Evolutionary conservation across 23 tunicate genomes (phyloP).

Genomic region (Botrylloides violaceus): DNA sequence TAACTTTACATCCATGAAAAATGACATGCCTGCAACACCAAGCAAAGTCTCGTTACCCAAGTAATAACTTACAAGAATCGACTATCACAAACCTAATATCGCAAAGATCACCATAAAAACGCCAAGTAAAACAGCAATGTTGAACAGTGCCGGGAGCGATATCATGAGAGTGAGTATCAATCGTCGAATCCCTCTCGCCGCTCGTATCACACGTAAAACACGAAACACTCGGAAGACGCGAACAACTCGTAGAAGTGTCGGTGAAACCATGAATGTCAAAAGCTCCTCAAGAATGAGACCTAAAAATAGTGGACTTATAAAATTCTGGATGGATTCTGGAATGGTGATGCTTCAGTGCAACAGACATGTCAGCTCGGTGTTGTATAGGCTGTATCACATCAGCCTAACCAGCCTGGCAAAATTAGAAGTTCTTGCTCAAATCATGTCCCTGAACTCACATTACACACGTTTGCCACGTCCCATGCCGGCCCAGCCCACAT

Average conservation of each 20-base stretch:
- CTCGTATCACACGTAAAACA: conserved; percentile 71
- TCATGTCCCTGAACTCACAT: too few relatives aligned
- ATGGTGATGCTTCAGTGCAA: too few relatives aligned
- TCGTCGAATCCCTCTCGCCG: conserved; percentile 88
- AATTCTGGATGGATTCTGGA: too few relatives aligned
- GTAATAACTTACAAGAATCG: neutral
- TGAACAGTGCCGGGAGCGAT: conserved; percentile 87
- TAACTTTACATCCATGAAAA: conserved; percentile 70
- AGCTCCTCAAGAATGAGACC: conserved; percentile 69
- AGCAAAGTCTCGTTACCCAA: neutral
- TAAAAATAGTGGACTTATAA: conserved; percentile 9
- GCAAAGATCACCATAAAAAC: conserved; percentile 82
- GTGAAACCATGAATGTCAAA: conserved; percentile 55
- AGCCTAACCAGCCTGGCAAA: too few relatives aligned
- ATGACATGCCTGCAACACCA: conserved; percentile 60
- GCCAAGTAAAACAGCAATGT: conserved; percentile 75
- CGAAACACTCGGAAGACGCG: conserved; percentile 88
- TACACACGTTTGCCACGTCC: too few relatives aligned
- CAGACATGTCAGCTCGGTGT: too few relatives aligned
- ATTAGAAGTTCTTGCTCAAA: too few relatives aligned
- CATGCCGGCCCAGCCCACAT: too few relatives aligned
- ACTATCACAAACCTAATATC: conserved; percentile 47
- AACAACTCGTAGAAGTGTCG: conserved; percentile 81
- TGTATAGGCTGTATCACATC: too few relatives aligned
- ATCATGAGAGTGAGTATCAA: conserved; percentile 75